Base-by-base conservation (phyloP, 2,888 invertebrate species). In the Watsonalla binaria region DNA sequence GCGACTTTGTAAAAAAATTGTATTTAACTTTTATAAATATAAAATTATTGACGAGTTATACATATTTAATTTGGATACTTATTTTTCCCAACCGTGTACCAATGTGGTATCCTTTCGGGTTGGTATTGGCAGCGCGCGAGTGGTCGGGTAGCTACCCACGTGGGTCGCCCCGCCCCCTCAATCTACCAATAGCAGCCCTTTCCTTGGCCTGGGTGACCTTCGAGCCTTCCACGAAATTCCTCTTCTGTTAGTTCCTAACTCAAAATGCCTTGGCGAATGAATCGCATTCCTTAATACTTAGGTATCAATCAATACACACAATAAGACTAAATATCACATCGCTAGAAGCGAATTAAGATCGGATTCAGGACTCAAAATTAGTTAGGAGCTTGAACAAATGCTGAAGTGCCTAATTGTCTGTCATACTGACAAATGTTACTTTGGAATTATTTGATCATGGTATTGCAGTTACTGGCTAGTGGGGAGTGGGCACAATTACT, bases 101-200 rank as follows among this genome's bases (percentile, higher is more conserved):
- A 42, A 34, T 51, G 46, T 51, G 33, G 35, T 5, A 51, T 46
- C 13, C 42, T 57, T 63, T 61, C 54, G 63, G 64, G 47, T 51
- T 52, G 48, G 9, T 9, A 42, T 5, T 42, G 42, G 8, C 11
- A 11, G 42, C 42, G 42, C 42, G 53, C 53, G 47, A 51, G 39
- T 54, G 52, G 46, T 66, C 65, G 66, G 69, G 72, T 61, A 61
- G 66, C 61, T 37, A 37, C 62, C 70, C 74, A 73, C 66, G 58
- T 54, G 65, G 62, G 56, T 45, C 13, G 77, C 62, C 63, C 78
- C 86, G 80, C 86, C 84, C 76, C 64, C 68, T 51, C 45, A 13
- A 47, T 54, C 68, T 62, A 48, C 84, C 85, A 86, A 84, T 83
- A 59, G 72, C 67, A 59, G 58, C 57, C 63, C 58, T 52, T 59